Base-by-base conservation (phyloP, 2,797 vertebrate species). In the Myripristis jacobus region DNA sequence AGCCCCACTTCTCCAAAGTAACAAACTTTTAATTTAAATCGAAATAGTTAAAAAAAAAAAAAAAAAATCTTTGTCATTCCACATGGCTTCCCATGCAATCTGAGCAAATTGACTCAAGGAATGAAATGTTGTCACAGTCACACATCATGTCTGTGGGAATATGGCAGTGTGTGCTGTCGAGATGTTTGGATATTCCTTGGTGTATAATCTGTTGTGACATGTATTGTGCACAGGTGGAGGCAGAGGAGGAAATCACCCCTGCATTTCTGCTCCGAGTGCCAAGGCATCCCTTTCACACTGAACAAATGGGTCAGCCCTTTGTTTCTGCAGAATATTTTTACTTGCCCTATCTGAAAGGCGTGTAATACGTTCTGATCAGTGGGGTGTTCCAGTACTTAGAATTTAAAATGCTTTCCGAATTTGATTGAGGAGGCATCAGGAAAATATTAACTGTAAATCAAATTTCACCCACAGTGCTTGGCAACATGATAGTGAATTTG, bases 261-360 rank as follows among this genome's bases (percentile, higher is more conserved):
- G 29, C 6, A 1, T 81, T 72, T 75, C 62, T 60, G 59, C 67
- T 79, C 70, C 1, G 36, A n/a, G 27, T 69, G 73, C 69, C 72
- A 56, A 57, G 50, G 65, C 54, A 50, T 73, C 77, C 77, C 71
- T 84, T 88, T 83, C 57, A 78, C 68, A 79, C 84, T 75, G 78
- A 83, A 90, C 84, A 86, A 90, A 88, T 81, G 78, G 86, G 79
- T 77, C 77, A 78, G 73, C 25, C 41, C 54, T 79, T 85, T 90
- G 83, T 87, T 86, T 43, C 34, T 2, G 56, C 34, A 48, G 65
- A 78, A 77, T 77, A 80, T 83, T 87, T 80, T 70, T 51, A 66
- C 75, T 72, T 70, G 64, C 24, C 70, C 70, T 59, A 13, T 81
- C 65, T 86, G 75, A 85, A 72, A 78, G 64, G 58, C 68, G 55